Base-by-base conservation (phyloP, 1,140 invertebrate genomes). In the Sitobion miscanthi region DNA sequence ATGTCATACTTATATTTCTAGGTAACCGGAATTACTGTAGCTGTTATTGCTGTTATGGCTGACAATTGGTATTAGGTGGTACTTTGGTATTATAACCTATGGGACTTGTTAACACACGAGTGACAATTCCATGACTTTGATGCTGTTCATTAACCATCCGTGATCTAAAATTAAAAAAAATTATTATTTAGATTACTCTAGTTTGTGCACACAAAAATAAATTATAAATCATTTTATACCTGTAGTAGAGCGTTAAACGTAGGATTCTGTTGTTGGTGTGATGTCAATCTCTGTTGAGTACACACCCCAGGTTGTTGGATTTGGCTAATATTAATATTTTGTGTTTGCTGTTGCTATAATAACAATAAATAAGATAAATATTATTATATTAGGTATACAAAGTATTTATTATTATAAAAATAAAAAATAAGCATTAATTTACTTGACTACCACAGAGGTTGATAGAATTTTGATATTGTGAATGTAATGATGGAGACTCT, bases 221-320 rank as follows among this genome's bases (percentile, higher is more conserved):
- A 30, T 90, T 90, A 47, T 62, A 89, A 90, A 62, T 49, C 2
- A 69, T 91, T 47, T 57, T 83, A 47, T 95, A 97, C 97, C 94
- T 97, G 96, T 93, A 97, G 95, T 95, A 97, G 97, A 94, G 97
- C 97, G 95, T 97, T 98, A 93, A 98, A 95, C 97, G 98, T 97
- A 11, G 97, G 97, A 95, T 97, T 97, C 95, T 97, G 97, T 95
- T 97, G 96, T 94, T 96, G 96, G 94, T 96, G 96, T 83, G 96
- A 94, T 83, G 95, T 95, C 21, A 96, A 94, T 57, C 95, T 94
- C 42, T 57, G 91, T 93, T 89, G 94, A 94, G 91, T 94, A 82
- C 91, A 93, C 25, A 93, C 49, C 17, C n/a, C 82, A 30, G 91
- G 47, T 25, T 83, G 77, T 42, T 82, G 45, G 1, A n/a, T 47